phyloP scores from a whole-genome alignment of 2,797 vertebrate genomes.

The Prunella strophiata region DNA sequence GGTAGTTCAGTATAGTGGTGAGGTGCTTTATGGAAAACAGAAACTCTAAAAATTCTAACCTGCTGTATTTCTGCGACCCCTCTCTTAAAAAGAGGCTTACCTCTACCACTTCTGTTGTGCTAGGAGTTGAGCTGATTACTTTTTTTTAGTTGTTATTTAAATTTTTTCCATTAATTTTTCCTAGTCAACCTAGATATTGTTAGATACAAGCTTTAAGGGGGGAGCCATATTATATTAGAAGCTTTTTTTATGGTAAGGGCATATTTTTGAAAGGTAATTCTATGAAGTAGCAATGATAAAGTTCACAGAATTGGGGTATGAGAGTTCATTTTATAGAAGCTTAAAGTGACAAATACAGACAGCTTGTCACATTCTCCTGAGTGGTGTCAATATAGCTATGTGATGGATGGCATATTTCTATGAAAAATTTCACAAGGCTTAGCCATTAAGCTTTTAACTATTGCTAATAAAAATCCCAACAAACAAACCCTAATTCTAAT shows the following conservation, averaged over 20 bases:
- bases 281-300: not conserved
- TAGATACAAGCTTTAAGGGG: not conserved
- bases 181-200: not conserved
- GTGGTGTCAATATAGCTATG: not conserved
- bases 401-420: not conserved
- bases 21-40: not conserved
- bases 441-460: not conserved
- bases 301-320: not conserved
- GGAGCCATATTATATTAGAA: not conserved
- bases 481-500: not conserved
- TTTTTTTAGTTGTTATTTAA: not conserved
- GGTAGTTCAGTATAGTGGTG: not conserved
- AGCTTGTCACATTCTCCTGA: not conserved
- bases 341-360: not conserved
- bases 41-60: not conserved
- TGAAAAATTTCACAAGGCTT: not conserved
- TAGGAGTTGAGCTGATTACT: not conserved
- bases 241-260: not conserved
- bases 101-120: not conserved
- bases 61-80: not conserved
- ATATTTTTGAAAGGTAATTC: not conserved
- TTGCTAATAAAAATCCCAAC: not conserved
- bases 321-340: not conserved
- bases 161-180: not conserved
- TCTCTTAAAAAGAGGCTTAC: not conserved